phyloP scores from a whole-genome alignment of 2,797 vertebrate genomes.

The Myotis myotis region DNA sequence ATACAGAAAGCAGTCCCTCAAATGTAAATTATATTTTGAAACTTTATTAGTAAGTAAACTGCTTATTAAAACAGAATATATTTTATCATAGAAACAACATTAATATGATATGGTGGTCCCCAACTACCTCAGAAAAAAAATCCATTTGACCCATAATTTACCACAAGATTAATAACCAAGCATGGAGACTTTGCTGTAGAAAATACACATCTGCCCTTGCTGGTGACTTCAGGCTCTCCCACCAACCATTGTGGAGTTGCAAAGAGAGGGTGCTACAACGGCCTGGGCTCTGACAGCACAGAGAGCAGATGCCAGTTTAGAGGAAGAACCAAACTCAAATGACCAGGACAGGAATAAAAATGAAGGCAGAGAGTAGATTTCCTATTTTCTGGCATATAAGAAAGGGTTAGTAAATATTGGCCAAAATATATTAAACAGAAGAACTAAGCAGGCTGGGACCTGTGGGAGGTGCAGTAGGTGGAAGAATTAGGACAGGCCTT shows the following conservation, averaged over 20 bases:
- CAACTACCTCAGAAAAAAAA: background rate
- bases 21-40: slow-evolving; percentile 34
- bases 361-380: background rate
- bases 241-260: background rate
- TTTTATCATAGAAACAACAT: slow-evolving; percentile 38
- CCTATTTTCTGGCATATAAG: background rate
- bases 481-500: background rate
- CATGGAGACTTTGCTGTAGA: background rate
- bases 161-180: background rate
- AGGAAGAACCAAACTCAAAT: background rate
- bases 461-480: background rate
- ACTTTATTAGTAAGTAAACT: slow-evolving; percentile 8
- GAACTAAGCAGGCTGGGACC: background rate
- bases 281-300: background rate
- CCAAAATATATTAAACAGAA: background rate
- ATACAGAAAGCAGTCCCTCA: background rate
- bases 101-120: background rate
- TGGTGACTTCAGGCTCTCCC: background rate
- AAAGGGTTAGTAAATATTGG: background rate
- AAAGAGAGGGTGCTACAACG: background rate
- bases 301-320: background rate
- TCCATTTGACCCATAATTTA: slow-evolving; percentile 16
- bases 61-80: slow-evolving; percentile 31
- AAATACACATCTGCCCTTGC: background rate
- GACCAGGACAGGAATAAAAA: background rate